Evolutionary conservation across 2,113 vertebrate species (phyloP), one percentile per base, ranked within the genome.

Genomic region (Nothobranchius furzeri): DNA sequence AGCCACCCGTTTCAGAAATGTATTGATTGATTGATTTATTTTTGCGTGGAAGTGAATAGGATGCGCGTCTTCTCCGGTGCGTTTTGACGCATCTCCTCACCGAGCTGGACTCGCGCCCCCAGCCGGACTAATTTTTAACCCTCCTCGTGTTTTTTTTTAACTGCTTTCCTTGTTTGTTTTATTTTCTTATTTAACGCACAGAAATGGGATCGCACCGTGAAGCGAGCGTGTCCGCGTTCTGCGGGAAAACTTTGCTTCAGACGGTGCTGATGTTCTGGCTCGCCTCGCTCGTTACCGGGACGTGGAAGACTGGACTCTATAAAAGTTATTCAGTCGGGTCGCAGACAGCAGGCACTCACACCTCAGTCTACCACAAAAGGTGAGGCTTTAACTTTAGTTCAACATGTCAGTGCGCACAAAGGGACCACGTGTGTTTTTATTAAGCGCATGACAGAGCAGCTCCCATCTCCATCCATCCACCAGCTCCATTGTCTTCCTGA

Each of bases 301-400:
- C 92, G 63, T 93, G 92, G 93, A 92, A 83, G 80, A 90, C 91
- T 3, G 91, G 91, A 83, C 88, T 90, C 58, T 93, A 93, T 87
- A 90, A 87, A 64, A 58, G 61, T 52, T 90, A 87, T 74, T 85
- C 86, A 36, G 54, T 68, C 56, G 87, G 88, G 67, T 76, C 86
- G 13, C 83, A 91, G 30, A 11, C 87, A 4, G 82, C 84, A 60
- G 75, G 80, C 36, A 64, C 90, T 30, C 90, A 81, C 76, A 68
- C 80, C 63, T 79, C 89, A 15, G 53, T 90, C 50, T 91, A 92
- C 30, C 91, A 91, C 14, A 93, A 91, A 67, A 92, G 89, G 93
- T 93, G 75, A 82, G 7, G n/a, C 30, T 59, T 54, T 24, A 30
- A 43, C 48, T 30, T 30, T 11, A 6, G 4, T 3, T 1, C 45